Percentiles rank a stretch among this genome's conserved stretches.
phyloP scores from a whole-genome alignment of 53 echinoderm and acorn worm genomes.

The Paelopatides confundens region DNA sequence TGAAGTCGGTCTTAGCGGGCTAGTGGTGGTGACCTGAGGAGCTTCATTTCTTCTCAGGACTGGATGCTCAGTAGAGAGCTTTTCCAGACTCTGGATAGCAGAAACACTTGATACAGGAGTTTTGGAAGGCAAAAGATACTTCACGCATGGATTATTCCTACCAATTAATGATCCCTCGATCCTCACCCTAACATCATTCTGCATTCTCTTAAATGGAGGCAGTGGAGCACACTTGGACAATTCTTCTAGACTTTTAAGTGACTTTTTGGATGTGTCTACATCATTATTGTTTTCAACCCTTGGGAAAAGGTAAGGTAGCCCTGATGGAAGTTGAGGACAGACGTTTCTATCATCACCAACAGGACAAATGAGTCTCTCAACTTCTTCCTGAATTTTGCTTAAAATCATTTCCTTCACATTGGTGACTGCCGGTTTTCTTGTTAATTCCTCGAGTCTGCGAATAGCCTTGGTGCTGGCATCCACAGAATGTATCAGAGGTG shows the following conservation, averaged over 20 bases:
- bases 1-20: neutral
- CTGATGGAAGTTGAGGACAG: neutral
- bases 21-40: neutral
- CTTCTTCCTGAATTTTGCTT: constrained; percentile 40
- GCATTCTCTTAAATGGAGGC: constrained; percentile 8
- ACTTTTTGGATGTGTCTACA: constrained; percentile 14
- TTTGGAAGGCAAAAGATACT: constrained; percentile 4
- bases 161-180: neutral
- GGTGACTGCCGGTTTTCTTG: constrained; percentile 35
- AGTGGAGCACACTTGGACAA: constrained; percentile 25
- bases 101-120: constrained; percentile 24
- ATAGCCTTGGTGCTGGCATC: constrained; percentile 41
- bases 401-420: constrained; percentile 45
- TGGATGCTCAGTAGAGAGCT: constrained; percentile 26
- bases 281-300: constrained; percentile 19
- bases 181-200: neutral
- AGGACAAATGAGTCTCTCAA: constrained; percentile 16
- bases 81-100: constrained; percentile 34
- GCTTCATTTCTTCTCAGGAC: neutral
- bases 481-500: constrained; percentile 10
- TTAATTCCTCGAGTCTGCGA: constrained; percentile 39
- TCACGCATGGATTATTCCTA: neutral
- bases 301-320: constrained; percentile 10
- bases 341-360: neutral
- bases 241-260: constrained; percentile 33